Evolutionary conservation across 2,888 invertebrate species (phyloP).

Genomic region (Bombylius discolor): DNA sequence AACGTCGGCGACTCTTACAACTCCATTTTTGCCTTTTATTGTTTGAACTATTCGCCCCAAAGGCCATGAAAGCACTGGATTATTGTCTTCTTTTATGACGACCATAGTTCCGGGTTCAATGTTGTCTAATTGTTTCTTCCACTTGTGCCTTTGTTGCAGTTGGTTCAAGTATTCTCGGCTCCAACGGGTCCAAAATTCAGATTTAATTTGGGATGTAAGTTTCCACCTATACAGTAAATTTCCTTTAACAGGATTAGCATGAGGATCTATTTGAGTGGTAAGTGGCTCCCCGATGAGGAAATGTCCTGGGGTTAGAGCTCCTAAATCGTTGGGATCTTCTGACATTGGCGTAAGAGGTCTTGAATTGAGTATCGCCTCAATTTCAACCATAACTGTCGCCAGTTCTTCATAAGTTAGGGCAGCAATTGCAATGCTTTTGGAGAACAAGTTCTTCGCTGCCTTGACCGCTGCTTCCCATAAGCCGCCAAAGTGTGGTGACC

Average conservation of each 20-base stretch:
- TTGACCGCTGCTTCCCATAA: conserved; percentile 13
- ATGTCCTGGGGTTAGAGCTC: conserved; percentile 8
- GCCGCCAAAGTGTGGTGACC: conserved; percentile 13
- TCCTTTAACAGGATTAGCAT: not conserved
- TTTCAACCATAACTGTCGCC: conserved; percentile 16
- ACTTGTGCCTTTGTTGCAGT: conserved; percentile 7
- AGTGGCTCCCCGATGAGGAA: conserved; percentile 5
- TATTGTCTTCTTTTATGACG: not conserved
- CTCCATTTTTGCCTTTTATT: too few species aligned
- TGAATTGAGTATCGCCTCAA: conserved; percentile 20
- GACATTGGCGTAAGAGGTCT: conserved; percentile 15
- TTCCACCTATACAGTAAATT: not conserved
- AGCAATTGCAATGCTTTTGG: not conserved
- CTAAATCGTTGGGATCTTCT: conserved; percentile 9
- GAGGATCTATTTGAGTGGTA: not conserved
- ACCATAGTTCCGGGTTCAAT: not conserved
- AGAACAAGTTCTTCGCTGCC: not conserved
- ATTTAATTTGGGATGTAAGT: not conserved
- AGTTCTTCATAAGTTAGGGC: conserved; percentile 20
- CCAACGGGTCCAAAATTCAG: conserved; percentile 9
- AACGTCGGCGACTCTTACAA: too few species aligned
- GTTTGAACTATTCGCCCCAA: too few species aligned
- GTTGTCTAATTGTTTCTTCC: not conserved
- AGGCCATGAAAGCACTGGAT: too few species aligned
- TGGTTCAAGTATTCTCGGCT: conserved; percentile 6